These are phyloP conservation scores for Cactoblastis cactorum DNA, from an alignment of 2,888 invertebrate species.

Conservation along the genomic window DNA sequence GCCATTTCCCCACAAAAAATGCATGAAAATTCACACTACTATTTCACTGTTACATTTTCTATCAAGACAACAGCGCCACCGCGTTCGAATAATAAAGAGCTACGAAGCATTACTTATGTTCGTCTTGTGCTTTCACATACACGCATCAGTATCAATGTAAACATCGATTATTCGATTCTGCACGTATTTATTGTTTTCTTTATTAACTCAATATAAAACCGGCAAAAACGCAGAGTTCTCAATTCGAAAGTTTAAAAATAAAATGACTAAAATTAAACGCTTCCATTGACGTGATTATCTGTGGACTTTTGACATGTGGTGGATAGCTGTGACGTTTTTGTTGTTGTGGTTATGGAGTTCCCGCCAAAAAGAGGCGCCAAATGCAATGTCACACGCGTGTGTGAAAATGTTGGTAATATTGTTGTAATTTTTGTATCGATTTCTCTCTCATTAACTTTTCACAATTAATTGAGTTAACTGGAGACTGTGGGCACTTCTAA, in stretches of 20 bases:
- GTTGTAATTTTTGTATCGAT: constrained; percentile 19
- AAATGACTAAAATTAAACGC: neutral
- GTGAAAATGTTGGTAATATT: constrained; percentile 62
- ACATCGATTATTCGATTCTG: constrained; percentile 22
- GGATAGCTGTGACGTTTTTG: constrained; percentile 59
- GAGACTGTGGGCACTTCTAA: too few species aligned
- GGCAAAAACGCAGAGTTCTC: neutral
- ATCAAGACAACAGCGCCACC: constrained; percentile 31
- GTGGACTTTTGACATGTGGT: constrained; percentile 56
- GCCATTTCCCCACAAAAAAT: constrained; percentile 15
- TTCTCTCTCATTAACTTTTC: constrained; percentile 9
- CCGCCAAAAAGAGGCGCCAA: constrained; percentile 59
- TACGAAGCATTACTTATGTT: constrained; percentile 29
- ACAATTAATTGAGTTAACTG: too few species aligned
- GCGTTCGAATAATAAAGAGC: constrained; percentile 34
- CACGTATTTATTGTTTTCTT: constrained; percentile 11
- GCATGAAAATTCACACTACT: constrained; percentile 12
- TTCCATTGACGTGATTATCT: neutral
- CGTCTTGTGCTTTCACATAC: constrained; percentile 47
- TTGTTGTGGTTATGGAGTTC: constrained; percentile 66
- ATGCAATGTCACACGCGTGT: constrained; percentile 53
- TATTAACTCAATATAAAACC: neutral
- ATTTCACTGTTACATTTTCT: constrained; percentile 23
- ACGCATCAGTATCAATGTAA: constrained; percentile 31
- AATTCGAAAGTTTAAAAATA: neutral